Percentiles rank a stretch among this genome's conserved stretches.
These are phyloP conservation scores for Drosophila suboccidentalis DNA, from an alignment of 2,888 invertebrate species.

Conservation along the genomic window DNA sequence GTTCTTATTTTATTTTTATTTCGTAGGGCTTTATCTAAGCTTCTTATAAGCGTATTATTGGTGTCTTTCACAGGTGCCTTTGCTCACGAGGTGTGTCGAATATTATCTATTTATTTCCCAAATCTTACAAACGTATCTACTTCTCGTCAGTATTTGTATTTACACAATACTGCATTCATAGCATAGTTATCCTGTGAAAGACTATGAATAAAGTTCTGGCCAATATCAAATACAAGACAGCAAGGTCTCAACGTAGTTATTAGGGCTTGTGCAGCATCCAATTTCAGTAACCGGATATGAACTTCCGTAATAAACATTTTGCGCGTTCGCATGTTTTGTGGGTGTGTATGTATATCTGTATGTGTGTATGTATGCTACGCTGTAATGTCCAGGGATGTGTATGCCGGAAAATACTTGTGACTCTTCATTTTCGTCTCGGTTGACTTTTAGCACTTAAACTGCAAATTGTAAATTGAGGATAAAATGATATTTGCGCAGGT, in stretches of 20 bases:
- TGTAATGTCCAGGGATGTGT: conserved; percentile 15
- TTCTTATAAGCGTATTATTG: not conserved
- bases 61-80: not conserved
- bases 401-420: conserved; percentile 80
- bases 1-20: too few relatives aligned
- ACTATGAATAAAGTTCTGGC: not conserved
- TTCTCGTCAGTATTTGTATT: not conserved
- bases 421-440: conserved; percentile 68
- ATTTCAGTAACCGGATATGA: conserved; percentile 90
- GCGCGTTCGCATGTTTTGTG: conserved; percentile 86
- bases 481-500: conserved; percentile 27
- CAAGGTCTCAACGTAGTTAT: conserved; percentile 46
- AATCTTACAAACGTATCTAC: not conserved
- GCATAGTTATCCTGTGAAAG: not conserved
- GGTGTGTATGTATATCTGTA: not conserved
- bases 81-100: not conserved
- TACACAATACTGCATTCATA: not conserved
- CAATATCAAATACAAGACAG: conserved; percentile 22
- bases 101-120: not conserved
- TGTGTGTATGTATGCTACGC: not conserved
- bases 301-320: conserved; percentile 95
- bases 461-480: conserved; percentile 48
- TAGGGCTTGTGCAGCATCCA: conserved; percentile 74
- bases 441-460: conserved; percentile 40
- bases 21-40: too few relatives aligned